Percentiles rank a stretch among this genome's conserved stretches.
Evolutionary conservation across 2,797 vertebrate species (phyloP).

Genomic region (Taeniopygia guttata): DNA sequence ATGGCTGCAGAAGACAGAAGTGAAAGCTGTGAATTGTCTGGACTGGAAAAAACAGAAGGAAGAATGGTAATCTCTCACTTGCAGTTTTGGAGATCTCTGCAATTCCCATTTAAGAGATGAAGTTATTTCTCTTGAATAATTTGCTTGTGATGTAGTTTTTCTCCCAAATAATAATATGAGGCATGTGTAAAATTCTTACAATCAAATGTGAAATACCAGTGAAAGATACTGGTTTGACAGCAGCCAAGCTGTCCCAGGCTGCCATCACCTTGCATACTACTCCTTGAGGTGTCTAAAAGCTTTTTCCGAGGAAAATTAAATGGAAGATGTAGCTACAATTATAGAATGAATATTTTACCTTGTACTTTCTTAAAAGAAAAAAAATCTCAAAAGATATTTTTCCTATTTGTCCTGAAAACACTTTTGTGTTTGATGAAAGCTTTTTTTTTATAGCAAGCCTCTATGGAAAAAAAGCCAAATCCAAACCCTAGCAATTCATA

Average conservation of each 20-base stretch:
- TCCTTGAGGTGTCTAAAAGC: neutral
- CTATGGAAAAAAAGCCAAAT: neutral
- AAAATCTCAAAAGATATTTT: neutral
- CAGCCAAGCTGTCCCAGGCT: neutral
- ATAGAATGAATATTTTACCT: neutral
- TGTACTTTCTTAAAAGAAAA: neutral
- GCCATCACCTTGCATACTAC: neutral
- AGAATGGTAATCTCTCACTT: neutral
- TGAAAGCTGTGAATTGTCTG: constrained; percentile 5
- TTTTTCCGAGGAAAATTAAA: constrained; percentile 4
- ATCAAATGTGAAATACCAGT: neutral
- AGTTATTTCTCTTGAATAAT: constrained; percentile 1
- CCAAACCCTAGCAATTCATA: neutral
- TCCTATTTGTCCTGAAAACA: neutral
- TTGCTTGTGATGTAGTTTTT: neutral
- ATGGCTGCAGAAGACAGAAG: neutral
- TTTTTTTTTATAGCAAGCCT: neutral
- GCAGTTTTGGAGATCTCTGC: neutral
- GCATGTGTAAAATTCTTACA: neutral
- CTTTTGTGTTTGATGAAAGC: neutral
- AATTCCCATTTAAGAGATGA: neutral
- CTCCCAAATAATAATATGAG: neutral
- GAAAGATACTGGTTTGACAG: constrained; percentile 1
- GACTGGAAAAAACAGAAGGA: neutral
- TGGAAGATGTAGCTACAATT: constrained; percentile 17